phyloP scores from a whole-genome alignment of 2,797 vertebrate genomes.

The Vultur gryphus region DNA sequence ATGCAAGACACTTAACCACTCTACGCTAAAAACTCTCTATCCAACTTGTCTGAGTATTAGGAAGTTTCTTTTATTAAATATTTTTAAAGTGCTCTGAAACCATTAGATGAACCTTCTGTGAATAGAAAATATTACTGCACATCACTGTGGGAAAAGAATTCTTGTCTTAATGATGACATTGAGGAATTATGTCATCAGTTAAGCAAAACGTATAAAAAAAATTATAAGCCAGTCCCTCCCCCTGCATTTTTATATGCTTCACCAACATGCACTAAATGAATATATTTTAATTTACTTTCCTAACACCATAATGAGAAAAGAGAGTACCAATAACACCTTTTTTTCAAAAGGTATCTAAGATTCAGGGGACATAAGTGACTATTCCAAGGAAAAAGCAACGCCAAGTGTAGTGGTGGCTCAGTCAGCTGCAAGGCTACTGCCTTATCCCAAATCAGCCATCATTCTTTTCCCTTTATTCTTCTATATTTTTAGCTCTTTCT shows the following conservation, averaged over 20 bases:
- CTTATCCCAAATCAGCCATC: neutral
- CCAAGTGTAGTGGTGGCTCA: rapidly evolving
- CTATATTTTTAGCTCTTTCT: neutral
- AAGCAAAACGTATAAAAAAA: neutral
- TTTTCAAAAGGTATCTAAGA: neutral
- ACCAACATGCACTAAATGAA: neutral
- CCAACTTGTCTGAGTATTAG: neutral
- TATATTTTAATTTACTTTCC: neutral
- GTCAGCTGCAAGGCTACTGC: neutral
- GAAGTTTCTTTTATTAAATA: neutral
- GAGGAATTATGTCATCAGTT: neutral
- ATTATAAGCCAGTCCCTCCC: neutral
- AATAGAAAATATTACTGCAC: neutral
- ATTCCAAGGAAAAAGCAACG: neutral
- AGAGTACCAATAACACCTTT: neutral
- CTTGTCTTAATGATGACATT: neutral
- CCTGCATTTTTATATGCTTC: neutral
- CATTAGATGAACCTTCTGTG: neutral
- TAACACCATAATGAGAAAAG: neutral
- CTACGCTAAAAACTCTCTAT: neutral
- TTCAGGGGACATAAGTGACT: neutral
- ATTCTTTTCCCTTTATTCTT: neutral
- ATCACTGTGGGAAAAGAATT: neutral
- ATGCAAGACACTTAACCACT: neutral
- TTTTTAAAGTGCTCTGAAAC: neutral